These are phyloP conservation scores for Oceanodroma tethys DNA, from an alignment of 2,113 vertebrate species.

Conservation along the genomic window DNA sequence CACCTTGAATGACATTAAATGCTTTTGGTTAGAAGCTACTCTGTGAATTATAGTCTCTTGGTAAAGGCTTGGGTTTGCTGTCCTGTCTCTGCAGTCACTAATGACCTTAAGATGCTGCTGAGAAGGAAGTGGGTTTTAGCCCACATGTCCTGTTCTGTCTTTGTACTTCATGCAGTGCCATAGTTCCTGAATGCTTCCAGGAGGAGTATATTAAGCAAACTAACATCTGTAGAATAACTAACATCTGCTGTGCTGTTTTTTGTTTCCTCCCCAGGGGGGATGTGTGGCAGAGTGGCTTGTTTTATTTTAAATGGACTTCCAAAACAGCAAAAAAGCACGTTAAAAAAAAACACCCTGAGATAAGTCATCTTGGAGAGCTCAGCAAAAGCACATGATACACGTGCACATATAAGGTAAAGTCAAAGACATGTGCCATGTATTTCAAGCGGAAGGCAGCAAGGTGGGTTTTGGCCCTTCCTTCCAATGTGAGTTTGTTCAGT, in stretches of 20 bases:
- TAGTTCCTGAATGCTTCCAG: neutral
- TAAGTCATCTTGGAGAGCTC: neutral
- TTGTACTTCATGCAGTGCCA: neutral
- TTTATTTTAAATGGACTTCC: neutral
- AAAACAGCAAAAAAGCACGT: neutral
- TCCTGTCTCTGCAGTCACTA: neutral
- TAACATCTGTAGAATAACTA: neutral
- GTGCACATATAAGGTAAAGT: neutral
- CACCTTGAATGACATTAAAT: neutral
- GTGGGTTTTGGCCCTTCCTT: neutral
- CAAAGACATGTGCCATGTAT: neutral
- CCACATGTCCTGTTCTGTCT: neutral
- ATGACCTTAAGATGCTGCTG: neutral
- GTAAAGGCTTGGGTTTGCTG: neutral
- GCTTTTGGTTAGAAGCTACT: neutral
- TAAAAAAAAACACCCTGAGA: neutral
- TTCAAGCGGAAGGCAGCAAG: neutral
- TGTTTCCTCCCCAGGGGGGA: neutral
- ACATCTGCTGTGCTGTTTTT: neutral
- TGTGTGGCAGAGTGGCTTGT: neutral
- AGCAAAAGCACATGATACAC: neutral
- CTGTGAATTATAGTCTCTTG: neutral
- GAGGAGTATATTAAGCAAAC: neutral
- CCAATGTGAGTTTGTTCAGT: neutral
- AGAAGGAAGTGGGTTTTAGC: neutral